Conservation (phyloP, 2,113 vertebrate genomes). For the Thalassoma bifasciatum region DNA sequence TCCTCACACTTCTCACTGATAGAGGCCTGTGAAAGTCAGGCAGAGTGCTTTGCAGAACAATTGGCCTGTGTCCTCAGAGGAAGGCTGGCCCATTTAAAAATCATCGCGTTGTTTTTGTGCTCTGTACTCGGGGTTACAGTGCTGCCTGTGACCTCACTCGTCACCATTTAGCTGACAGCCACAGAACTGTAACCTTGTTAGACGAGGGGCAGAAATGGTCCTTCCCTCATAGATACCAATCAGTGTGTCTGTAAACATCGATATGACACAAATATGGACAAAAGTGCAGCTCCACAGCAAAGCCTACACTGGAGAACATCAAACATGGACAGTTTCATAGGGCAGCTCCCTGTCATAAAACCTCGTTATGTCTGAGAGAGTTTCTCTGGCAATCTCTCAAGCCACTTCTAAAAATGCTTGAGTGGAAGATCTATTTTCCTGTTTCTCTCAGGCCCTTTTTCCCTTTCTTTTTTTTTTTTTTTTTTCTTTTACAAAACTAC, state of each 20-base stretch:
- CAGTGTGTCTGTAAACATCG: constrained; percentile 75
- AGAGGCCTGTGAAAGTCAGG: constrained; percentile 51
- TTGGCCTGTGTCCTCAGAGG: constrained; percentile 64
- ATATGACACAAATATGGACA: constrained; percentile 78
- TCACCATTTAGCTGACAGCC: constrained; percentile 78
- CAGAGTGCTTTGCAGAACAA: constrained; percentile 49
- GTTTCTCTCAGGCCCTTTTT: constrained; percentile 23
- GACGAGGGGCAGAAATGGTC: constrained; percentile 49
- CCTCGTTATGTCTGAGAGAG: constrained; percentile 79
- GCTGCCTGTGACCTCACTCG: constrained; percentile 72
- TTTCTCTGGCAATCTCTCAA: constrained; percentile 73
- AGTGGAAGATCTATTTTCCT: constrained; percentile 51
- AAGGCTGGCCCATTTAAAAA: constrained; percentile 61
- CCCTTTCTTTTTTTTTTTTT: constrained; percentile 49
- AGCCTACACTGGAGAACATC: constrained; percentile 68
- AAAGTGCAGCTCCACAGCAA: constrained; percentile 63
- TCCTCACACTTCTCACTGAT: constrained; percentile 51
- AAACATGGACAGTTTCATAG: constrained; percentile 70
- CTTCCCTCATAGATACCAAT: constrained; percentile 78
- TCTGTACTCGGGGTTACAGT: constrained; percentile 59
- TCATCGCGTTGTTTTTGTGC: constrained; percentile 60
- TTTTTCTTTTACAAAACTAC: constrained; percentile 54
- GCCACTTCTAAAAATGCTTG: constrained; percentile 68
- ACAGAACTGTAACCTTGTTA: constrained; percentile 78
- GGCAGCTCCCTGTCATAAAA: constrained; percentile 73